A percentile compares a stretch with the other conserved stretches of the same genome.
Conservation (phyloP, 2,797 vertebrate species). For the Coccyzus lansbergi region DNA sequence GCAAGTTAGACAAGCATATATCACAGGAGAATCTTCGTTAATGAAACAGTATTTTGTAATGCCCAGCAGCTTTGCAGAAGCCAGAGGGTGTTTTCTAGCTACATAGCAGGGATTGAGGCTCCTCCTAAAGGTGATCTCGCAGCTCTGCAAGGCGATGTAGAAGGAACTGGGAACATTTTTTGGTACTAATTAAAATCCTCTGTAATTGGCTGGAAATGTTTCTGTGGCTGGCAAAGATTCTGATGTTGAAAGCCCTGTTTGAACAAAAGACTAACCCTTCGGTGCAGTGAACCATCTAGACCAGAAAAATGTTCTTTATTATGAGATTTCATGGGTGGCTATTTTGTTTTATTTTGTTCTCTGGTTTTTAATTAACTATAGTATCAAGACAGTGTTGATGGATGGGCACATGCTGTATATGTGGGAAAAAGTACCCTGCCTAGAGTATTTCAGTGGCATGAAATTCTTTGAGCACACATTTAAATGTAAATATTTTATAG, state of each 20-base stretch:
- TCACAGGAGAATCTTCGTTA: background rate
- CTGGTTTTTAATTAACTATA: background rate
- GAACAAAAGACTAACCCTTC: background rate
- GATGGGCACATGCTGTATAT: background rate
- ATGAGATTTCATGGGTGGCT: background rate
- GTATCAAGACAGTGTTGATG: background rate
- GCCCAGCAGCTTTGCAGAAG: background rate
- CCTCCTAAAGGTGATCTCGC: background rate
- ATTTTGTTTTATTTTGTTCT: background rate
- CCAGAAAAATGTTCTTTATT: background rate
- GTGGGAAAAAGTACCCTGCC: background rate
- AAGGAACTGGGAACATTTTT: background rate
- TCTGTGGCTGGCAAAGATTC: background rate
- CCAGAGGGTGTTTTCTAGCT: background rate
- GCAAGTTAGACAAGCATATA: background rate
- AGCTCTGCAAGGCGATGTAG: background rate
- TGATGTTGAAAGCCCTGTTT: background rate
- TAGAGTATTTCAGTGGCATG: background rate
- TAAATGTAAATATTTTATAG: background rate
- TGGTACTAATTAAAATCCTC: background rate
- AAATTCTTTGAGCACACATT: background rate
- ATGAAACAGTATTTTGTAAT: background rate
- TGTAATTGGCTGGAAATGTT: background rate
- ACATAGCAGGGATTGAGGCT: background rate
- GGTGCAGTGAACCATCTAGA: background rate